These are phyloP conservation scores for Mantis religiosa DNA, from an alignment of 2,888 invertebrate genomes.

Conservation along the genomic window DNA sequence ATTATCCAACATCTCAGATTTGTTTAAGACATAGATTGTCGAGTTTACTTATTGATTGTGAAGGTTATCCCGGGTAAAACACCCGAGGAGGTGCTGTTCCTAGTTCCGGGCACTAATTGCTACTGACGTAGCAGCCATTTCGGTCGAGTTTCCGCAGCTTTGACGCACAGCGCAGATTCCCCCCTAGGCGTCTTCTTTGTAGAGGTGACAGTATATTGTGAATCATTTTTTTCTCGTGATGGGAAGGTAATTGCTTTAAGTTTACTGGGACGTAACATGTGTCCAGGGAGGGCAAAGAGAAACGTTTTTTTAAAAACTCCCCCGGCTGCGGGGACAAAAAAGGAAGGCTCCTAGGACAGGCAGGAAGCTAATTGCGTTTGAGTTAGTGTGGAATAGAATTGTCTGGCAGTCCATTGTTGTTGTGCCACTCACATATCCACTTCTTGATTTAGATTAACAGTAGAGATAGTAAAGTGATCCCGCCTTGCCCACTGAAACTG, in stretches of 20 bases:
- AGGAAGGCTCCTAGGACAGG: neutral
- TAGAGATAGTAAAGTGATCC: neutral
- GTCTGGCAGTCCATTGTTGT: neutral
- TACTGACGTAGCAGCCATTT: neutral
- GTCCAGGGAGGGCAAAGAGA: neutral
- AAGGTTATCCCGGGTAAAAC: too few species aligned
- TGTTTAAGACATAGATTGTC: too few species aligned
- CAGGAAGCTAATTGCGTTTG: neutral
- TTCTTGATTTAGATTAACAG: neutral
- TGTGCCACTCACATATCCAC: neutral
- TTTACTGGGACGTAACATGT: neutral
- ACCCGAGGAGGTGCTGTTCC: too few species aligned
- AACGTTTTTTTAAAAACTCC: neutral
- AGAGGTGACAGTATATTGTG: neutral
- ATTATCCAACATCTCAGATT: too few species aligned
- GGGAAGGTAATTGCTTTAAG: neutral
- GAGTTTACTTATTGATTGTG: too few species aligned
- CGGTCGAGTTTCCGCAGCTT: too few species aligned
- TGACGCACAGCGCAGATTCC: too few species aligned
- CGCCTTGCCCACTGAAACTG: neutral
- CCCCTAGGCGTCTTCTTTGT: neutral
- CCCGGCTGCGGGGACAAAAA: neutral
- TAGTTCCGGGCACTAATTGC: neutral
- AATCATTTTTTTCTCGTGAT: neutral
- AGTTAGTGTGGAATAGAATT: neutral